Conservation (phyloP, 2,888 invertebrate species). For the Melinaea menophilus region DNA sequence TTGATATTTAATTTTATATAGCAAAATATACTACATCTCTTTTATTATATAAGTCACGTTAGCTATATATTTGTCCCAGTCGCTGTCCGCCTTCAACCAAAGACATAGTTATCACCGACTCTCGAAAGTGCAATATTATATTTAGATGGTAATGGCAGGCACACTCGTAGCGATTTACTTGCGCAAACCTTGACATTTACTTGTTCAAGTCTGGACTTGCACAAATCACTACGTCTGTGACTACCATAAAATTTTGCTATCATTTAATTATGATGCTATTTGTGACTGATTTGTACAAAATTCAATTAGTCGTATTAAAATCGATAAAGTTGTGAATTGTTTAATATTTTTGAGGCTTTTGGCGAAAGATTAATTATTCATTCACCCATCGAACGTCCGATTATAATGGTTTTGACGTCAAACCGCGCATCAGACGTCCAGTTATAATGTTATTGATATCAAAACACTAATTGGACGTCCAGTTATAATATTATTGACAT, state of each 20-base stretch:
- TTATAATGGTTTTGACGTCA: background rate
- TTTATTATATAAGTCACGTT: background rate
- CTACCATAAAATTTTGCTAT: background rate
- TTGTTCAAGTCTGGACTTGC: no score
- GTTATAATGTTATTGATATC: background rate
- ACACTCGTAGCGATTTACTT: no score
- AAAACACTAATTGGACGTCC: no score
- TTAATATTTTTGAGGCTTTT: slow-evolving; percentile 5
- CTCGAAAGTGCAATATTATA: no score
- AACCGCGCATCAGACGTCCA: slow-evolving; percentile 12
- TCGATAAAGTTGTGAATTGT: background rate
- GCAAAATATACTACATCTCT: slow-evolving; percentile 2
- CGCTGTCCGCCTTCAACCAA: no score
- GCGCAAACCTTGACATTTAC: no score
- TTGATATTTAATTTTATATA: background rate
- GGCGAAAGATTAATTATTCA: background rate
- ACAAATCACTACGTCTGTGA: no score
- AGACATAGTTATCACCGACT: no score
- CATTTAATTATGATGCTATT: background rate
- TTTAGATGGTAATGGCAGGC: no score
- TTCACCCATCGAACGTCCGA: background rate
- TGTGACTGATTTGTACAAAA: slow-evolving; percentile 3
- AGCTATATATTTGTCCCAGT: background rate
- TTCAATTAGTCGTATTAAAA: background rate
- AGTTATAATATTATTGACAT: no score